Evolutionary conservation across 1,140 invertebrate genomes (phyloP).

Genomic region (Cydia amplana): DNA sequence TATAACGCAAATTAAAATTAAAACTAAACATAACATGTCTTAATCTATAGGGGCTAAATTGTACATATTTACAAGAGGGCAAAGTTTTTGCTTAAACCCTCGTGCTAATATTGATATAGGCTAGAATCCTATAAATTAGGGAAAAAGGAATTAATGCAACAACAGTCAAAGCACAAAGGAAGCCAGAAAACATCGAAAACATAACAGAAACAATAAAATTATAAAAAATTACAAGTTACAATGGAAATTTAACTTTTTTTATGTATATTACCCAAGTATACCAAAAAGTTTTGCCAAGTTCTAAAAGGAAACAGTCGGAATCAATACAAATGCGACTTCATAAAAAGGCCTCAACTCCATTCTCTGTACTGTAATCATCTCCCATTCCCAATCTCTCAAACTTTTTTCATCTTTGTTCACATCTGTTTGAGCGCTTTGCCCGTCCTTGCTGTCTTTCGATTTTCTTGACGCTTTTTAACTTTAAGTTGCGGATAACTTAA

Average conservation of each 20-base stretch:
- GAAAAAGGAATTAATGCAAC: neutral
- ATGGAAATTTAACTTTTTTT: slow-evolving; percentile 68
- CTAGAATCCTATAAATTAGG: no score
- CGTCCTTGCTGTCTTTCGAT: slow-evolving; percentile 36
- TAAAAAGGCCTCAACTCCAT: slow-evolving; percentile 71
- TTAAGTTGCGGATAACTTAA: slow-evolving; percentile 25
- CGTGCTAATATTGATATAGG: no score
- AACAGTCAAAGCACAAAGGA: neutral
- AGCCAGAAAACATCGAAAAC: neutral
- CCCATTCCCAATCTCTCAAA: slow-evolving; percentile 52
- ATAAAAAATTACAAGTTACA: slow-evolving; percentile 60
- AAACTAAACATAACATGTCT: no score
- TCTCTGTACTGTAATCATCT: slow-evolving; percentile 72
- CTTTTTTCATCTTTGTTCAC: slow-evolving; percentile 76
- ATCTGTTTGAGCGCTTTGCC: slow-evolving; percentile 43
- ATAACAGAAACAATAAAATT: slow-evolving; percentile 49
- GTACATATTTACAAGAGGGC: no score
- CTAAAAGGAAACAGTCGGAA: slow-evolving; percentile 65
- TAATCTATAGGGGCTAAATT: no score
- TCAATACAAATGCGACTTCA: slow-evolving; percentile 67
- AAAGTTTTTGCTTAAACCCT: no score
- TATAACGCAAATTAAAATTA: no score
- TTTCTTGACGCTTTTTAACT: slow-evolving; percentile 37
- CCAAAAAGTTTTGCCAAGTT: slow-evolving; percentile 58
- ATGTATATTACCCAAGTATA: slow-evolving; percentile 51